Evolutionary conservation across 2,797 vertebrate genomes (phyloP).

Genomic region (Scleropages formosus): DNA sequence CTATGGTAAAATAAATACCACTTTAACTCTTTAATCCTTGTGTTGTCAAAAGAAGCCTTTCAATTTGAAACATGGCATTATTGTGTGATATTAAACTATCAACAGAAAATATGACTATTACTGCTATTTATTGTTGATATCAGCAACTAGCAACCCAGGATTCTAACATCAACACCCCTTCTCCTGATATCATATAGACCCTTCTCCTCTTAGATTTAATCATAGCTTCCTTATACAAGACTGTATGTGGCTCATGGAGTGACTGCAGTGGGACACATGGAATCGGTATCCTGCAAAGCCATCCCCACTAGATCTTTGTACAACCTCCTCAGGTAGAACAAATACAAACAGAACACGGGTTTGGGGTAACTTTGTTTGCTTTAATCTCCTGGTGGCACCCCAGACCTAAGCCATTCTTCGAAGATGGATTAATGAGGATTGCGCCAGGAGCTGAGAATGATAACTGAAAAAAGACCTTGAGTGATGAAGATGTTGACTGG

Average conservation of each 20-base stretch:
- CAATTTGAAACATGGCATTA: too few relatives aligned
- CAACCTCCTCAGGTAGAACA: neutral
- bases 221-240: too few relatives aligned
- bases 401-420: neutral
- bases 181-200: too few relatives aligned
- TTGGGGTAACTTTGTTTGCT: too few relatives aligned
- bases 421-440: neutral
- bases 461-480: neutral
- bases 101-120: conserved; percentile 5
- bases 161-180: too few relatives aligned
- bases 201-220: too few relatives aligned
- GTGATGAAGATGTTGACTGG: neutral
- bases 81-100: too few relatives aligned
- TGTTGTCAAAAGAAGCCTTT: too few relatives aligned
- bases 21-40: too few relatives aligned
- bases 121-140: too few relatives aligned
- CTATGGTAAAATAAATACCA: too few relatives aligned
- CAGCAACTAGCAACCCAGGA: neutral
- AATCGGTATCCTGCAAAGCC: too few relatives aligned
- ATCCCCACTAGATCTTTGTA: neutral
- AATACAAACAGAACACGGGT: neutral
- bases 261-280: conserved; percentile 39
- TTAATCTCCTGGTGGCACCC: neutral
- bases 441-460: neutral
- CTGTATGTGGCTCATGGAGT: neutral